A percentile compares a stretch with the other conserved stretches of the same genome.
phyloP scores from a whole-genome alignment of 2,113 vertebrate species.

The Syrrhaptes paradoxus region DNA sequence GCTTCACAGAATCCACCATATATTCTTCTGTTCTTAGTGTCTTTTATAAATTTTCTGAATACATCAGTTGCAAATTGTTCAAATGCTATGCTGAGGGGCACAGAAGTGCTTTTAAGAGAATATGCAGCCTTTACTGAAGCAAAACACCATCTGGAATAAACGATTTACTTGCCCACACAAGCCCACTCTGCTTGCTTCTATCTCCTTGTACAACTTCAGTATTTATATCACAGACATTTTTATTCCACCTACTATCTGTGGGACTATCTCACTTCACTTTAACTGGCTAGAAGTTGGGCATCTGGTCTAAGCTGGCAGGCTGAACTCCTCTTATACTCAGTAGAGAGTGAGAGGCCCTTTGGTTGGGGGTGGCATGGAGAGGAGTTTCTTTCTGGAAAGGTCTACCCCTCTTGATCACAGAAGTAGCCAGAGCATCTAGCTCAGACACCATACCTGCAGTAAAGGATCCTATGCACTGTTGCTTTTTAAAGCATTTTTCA shows the following conservation, averaged over 20 bases:
- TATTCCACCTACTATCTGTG: conserved; percentile 40
- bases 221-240: background rate
- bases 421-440: background rate
- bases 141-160: conserved; percentile 63
- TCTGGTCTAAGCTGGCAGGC: background rate
- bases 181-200: conserved; percentile 15
- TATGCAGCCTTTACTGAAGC: conserved; percentile 13
- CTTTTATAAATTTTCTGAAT: background rate
- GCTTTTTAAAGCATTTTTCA: background rate
- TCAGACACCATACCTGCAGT: background rate
- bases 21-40: background rate
- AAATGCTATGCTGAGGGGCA: background rate
- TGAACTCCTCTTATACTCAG: background rate
- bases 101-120: conserved; percentile 47
- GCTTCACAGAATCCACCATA: background rate
- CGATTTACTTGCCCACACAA: conserved; percentile 16
- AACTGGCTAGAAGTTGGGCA: background rate
- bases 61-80: background rate
- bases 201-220: conserved; percentile 3
- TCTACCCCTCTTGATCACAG: background rate
- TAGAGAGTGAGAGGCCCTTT: background rate
- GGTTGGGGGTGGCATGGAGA: background rate
- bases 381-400: background rate
- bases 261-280: background rate
- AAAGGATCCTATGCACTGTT: background rate